Evolutionary conservation across 2,888 invertebrate genomes (phyloP).

Genomic region (Xanthorhoe spadicearia): DNA sequence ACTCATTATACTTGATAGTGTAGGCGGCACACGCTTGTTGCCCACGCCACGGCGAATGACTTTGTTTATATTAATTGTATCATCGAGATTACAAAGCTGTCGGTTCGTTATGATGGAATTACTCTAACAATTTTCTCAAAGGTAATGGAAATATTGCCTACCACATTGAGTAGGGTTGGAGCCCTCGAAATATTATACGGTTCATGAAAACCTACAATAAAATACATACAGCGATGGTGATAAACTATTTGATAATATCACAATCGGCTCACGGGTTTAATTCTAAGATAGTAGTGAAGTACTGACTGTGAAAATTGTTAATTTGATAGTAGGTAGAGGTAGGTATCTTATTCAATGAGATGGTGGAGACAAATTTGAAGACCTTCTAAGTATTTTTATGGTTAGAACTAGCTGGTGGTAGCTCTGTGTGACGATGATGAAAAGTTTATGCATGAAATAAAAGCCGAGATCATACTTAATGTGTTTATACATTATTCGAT

Average conservation of each 20-base stretch:
- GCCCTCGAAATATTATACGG: neutral
- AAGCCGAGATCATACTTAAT: constrained; percentile 3
- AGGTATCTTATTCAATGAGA: too few species aligned
- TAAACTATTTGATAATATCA: neutral
- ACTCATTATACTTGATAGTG: neutral
- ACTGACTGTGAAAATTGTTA: too few species aligned
- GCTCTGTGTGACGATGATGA: too few species aligned
- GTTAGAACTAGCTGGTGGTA: too few species aligned
- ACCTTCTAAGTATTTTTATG: too few species aligned
- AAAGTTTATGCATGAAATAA: too few species aligned
- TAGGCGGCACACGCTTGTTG: neutral
- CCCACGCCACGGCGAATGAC: neutral
- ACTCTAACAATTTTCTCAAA: neutral
- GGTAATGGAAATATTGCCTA: neutral
- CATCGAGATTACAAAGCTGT: neutral
- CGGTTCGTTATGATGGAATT: constrained; percentile 1
- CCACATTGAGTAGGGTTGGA: neutral
- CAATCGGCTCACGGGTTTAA: too few species aligned
- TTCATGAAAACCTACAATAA: neutral
- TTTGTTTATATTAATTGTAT: neutral
- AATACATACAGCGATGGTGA: neutral
- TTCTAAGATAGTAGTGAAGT: too few species aligned
- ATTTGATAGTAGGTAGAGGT: too few species aligned
- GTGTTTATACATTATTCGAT: constrained; percentile 22
- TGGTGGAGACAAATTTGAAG: too few species aligned